A percentile compares a stretch with the other conserved stretches of the same genome.
Evolutionary conservation across 53 echinoderm and acorn worm genomes (phyloP).

Genomic region (Zoroaster sp.): DNA sequence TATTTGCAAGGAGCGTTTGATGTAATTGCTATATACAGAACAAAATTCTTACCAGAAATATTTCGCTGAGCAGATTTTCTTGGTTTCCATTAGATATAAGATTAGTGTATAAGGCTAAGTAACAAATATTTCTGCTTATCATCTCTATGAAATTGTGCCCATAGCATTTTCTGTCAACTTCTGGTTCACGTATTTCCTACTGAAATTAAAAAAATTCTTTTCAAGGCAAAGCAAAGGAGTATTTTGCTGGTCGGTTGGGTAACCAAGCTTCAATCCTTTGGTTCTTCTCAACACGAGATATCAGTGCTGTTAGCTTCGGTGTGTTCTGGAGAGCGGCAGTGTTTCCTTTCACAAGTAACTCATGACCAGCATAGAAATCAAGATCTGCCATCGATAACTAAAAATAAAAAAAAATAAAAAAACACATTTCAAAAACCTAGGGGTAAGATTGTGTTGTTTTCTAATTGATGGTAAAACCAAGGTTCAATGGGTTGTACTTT

Average conservation of each 20-base stretch:
- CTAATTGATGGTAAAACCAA: background rate
- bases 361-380: background rate
- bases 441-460: background rate
- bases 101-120: too few species aligned
- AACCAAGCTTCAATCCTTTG: conserved; percentile 20
- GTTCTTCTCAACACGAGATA: conserved; percentile 2
- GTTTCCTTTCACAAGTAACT: background rate
- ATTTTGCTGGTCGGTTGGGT: conserved; percentile 19
- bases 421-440: background rate
- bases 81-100: too few species aligned
- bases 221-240: background rate
- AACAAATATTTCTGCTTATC: too few species aligned
- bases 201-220: background rate
- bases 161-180: too few species aligned
- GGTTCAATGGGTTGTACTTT: too few species aligned
- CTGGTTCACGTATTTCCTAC: background rate
- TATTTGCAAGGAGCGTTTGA: too few species aligned
- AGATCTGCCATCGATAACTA: conserved; percentile 38
- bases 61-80: too few species aligned
- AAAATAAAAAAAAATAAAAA: background rate
- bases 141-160: too few species aligned
- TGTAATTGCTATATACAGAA: too few species aligned
- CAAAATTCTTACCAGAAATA: too few species aligned
- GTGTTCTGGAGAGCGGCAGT: background rate
- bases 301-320: conserved; percentile 29